A percentile compares a stretch with the other conserved stretches of the same genome.
phyloP scores from a whole-genome alignment of 2,888 invertebrate species.

The Petrolisthes cinctipes region DNA sequence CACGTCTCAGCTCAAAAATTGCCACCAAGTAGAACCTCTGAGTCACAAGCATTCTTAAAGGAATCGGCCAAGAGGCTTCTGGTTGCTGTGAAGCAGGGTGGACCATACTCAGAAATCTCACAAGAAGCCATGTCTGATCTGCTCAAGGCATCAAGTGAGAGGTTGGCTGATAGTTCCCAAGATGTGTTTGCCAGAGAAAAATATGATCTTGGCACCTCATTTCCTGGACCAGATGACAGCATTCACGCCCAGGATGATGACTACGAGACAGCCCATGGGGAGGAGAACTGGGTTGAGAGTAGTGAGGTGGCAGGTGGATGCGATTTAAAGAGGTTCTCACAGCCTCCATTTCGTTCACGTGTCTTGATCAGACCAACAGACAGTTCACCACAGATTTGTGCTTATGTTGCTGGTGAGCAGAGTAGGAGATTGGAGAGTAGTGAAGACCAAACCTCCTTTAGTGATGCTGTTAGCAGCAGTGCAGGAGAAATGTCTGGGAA shows the following conservation, averaged over 20 bases:
- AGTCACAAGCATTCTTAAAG: slow-evolving; percentile 28
- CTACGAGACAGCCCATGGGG: slow-evolving; percentile 39
- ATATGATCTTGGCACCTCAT: background rate
- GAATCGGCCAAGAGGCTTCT: slow-evolving; percentile 43
- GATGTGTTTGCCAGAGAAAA: background rate
- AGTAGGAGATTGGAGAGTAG: too few relatives aligned
- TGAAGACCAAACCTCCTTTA: background rate
- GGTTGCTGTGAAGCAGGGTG: slow-evolving; percentile 41
- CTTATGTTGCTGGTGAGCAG: too few relatives aligned
- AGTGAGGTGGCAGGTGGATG: too few relatives aligned
- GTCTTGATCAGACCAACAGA: too few relatives aligned
- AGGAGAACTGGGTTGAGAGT: slow-evolving; percentile 30
- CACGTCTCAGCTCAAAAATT: too few relatives aligned
- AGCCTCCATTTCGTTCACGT: too few relatives aligned
- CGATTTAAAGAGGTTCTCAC: too few relatives aligned
- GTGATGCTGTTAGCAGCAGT: background rate
- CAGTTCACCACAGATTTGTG: too few relatives aligned
- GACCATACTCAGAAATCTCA: slow-evolving; percentile 45
- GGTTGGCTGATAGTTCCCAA: slow-evolving; percentile 17
- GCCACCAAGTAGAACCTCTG: background rate
- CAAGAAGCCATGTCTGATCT: slow-evolving; percentile 46
- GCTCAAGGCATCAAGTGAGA: slow-evolving; percentile 39
- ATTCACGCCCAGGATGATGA: slow-evolving; percentile 19
- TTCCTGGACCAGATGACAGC: slow-evolving; percentile 22
- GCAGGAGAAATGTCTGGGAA: background rate